phyloP scores from a whole-genome alignment of 2,797 vertebrate genomes.

The Scomberomorus guttatus region DNA sequence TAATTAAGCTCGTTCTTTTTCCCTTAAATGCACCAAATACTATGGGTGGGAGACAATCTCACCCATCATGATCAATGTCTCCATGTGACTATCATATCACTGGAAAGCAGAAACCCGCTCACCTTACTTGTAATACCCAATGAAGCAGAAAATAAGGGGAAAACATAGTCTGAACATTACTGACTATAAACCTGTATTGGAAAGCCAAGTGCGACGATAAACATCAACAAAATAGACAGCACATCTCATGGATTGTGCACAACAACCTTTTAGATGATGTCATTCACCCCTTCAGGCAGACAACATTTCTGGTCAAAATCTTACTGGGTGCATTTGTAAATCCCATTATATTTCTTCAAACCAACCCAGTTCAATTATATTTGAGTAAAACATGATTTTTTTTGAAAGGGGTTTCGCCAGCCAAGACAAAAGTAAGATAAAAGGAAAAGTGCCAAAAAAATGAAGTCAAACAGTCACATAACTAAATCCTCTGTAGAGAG shows the following conservation, averaged over 20 bases:
- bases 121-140: slow-evolving; percentile 55
- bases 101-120: slow-evolving; percentile 64
- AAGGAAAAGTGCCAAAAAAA: slow-evolving; percentile 27
- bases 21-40: slow-evolving; percentile 56
- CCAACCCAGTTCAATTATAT: slow-evolving; percentile 41
- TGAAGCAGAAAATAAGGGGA: slow-evolving; percentile 76
- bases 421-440: slow-evolving; percentile 35
- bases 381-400: slow-evolving; percentile 37
- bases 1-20: slow-evolving; percentile 44
- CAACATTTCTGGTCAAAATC: slow-evolving; percentile 48
- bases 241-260: slow-evolving; percentile 52
- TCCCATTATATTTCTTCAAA: slow-evolving; percentile 48
- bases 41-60: slow-evolving; percentile 49
- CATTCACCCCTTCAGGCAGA: slow-evolving; percentile 45
- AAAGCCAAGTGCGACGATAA: slow-evolving; percentile 57
- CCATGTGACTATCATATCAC: slow-evolving; percentile 71
- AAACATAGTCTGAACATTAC: slow-evolving; percentile 47
- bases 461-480: slow-evolving; percentile 38
- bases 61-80: slow-evolving; percentile 80
- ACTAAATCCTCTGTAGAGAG: slow-evolving; percentile 50
- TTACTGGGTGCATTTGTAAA: slow-evolving; percentile 39
- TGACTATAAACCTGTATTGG: slow-evolving; percentile 54
- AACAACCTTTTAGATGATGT: slow-evolving; percentile 51
- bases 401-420: slow-evolving; percentile 28
- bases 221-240: slow-evolving; percentile 57